These are phyloP conservation scores for Taenaris catops DNA, from an alignment of 2,888 invertebrate species.

Conservation along the genomic window DNA sequence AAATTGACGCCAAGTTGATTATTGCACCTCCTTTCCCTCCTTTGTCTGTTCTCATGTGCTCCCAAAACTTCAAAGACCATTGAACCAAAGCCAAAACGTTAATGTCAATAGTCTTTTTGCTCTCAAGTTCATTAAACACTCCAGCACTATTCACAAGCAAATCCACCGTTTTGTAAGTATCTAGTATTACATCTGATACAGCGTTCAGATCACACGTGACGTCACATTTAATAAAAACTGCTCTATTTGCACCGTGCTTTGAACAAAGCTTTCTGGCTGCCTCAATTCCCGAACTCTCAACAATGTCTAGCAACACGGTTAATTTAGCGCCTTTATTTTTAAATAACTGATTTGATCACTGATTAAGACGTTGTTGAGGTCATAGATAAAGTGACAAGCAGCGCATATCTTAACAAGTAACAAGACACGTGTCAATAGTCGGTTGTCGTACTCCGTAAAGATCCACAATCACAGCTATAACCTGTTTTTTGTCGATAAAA, in stretches of 20 bases:
- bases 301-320: conserved; percentile 40
- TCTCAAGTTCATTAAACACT: conserved; percentile 35
- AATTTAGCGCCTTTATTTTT: conserved; percentile 42
- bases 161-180: conserved; percentile 50
- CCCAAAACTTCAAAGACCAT: conserved; percentile 71
- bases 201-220: conserved; percentile 63
- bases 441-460: too few species aligned
- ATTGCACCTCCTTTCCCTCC: conserved; percentile 81
- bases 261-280: conserved; percentile 54
- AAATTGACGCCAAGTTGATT: conserved; percentile 82
- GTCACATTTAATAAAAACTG: conserved; percentile 66
- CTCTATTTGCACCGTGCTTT: conserved; percentile 61
- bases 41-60: conserved; percentile 76
- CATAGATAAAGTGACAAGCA: too few species aligned
- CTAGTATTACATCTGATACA: conserved; percentile 43
- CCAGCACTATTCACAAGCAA: conserved; percentile 67
- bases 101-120: conserved; percentile 42
- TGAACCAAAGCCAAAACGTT: conserved; percentile 47
- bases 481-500: background rate
- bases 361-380: too few species aligned
- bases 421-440: too few species aligned
- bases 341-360: too few species aligned
- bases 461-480: too few species aligned
- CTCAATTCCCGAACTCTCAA: conserved; percentile 43
- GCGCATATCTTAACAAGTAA: too few species aligned